Evolutionary conservation across 2,888 invertebrate genomes (phyloP), one percentile per base, ranked within the genome.

Genomic region (Ctenicera cuprea): DNA sequence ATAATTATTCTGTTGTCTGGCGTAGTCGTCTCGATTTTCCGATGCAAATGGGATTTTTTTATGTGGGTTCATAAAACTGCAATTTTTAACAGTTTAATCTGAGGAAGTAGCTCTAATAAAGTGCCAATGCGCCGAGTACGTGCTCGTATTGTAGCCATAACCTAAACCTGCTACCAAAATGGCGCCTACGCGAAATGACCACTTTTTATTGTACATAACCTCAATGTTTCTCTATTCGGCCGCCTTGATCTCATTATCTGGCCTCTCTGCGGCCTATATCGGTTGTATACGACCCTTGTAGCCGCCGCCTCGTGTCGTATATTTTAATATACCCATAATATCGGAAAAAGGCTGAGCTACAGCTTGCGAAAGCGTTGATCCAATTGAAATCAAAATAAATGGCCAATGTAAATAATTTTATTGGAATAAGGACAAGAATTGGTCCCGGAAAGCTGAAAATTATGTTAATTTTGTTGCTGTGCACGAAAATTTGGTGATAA

Each of bases 241-340:
- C 77, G 76, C 76, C 78, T 78, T 78, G 77, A 80, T 80, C 79
- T 78, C 80, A 79, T 80, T 80, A 80, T 80, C 77, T 77, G 75
- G 66, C 73, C 79, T 76, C 77, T 76, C 66, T 73, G 73, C 77
- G 76, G 76, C 74, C 75, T 74, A 79, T 72, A 77, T 64, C 64
- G 76, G 61, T 67, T 71, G 63, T 78, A 74, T 76, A 76, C 69
- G 75, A 74, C 73, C 71, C 67, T 77, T 76, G 62, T 70, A 71
- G 69, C 71, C 63, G 48, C 67, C 71, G 63, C 61, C 48, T 72
- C 67, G 68, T 69, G 73, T 72, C 79, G 76, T 78, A 79, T 78
- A 80, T 78, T 78, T 80, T 80, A 78, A 80, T 78, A 76, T 73
- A 77, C 68, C 74, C 66, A 63, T 71, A 71, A 71, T 69, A 74